A percentile compares a stretch with the other conserved stretches of the same genome.
These are phyloP conservation scores for Scolanthus callimorphus DNA, from an alignment of 92 coral and sea anemone genomes.

Conservation along the genomic window DNA sequence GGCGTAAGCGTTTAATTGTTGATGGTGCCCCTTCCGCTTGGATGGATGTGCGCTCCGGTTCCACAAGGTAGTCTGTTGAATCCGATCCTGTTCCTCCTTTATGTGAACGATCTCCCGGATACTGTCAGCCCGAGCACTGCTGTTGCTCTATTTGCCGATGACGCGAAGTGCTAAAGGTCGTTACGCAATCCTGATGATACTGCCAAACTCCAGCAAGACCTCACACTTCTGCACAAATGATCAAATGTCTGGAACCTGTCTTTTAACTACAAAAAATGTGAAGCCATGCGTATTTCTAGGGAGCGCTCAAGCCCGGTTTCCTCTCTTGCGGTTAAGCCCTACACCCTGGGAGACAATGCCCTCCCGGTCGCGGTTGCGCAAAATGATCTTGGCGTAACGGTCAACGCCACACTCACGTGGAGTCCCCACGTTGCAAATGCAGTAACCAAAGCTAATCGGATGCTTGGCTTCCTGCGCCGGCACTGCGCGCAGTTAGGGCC, in stretches of 20 bases:
- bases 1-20: too few species aligned
- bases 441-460: conserved; percentile 12
- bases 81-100: too few species aligned
- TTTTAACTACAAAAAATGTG: background rate
- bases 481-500: too few species aligned
- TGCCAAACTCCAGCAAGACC: background rate
- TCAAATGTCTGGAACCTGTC: background rate
- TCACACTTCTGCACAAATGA: background rate
- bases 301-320: background rate
- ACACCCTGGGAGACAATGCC: background rate
- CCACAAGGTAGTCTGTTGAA: too few species aligned
- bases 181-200: background rate
- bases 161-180: background rate
- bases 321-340: background rate
- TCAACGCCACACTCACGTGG: background rate
- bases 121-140: too few species aligned
- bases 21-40: too few species aligned
- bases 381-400: conserved; percentile 1
- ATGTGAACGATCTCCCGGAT: too few species aligned
- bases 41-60: too few species aligned
- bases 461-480: too few species aligned
- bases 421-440: background rate
- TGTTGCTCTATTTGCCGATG: too few species aligned
- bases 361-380: background rate
- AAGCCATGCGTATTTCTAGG: background rate